phyloP scores from a whole-genome alignment of 2,888 invertebrate species.

The Dicyrtomina minuta region DNA sequence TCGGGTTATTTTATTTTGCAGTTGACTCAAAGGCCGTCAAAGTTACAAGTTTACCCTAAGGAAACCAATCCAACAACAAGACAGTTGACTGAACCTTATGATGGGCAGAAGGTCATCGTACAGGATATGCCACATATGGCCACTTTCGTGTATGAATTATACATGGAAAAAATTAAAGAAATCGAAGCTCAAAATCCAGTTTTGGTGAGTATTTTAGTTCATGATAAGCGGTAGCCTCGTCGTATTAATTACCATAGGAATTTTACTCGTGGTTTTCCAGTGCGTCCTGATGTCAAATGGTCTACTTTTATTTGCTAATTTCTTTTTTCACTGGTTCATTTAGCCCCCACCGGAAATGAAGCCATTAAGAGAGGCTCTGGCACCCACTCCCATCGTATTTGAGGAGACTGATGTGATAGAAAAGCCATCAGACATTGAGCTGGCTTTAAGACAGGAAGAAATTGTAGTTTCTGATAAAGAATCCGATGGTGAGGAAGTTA shows the following conservation, averaged over 20 bases:
- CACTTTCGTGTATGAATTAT: constrained; percentile 89
- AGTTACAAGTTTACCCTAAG: constrained; percentile 74
- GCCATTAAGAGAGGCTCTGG: constrained; percentile 4
- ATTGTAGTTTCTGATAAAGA: too few relatives aligned
- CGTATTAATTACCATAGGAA: background rate
- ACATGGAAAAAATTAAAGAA: too few relatives aligned
- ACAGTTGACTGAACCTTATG: too few relatives aligned
- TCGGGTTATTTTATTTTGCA: too few relatives aligned
- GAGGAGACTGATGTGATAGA: constrained; percentile 36
- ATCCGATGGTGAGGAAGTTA: constrained; percentile 9
- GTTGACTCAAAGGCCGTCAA: too few relatives aligned
- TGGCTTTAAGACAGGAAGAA: too few relatives aligned
- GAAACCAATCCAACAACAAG: constrained; percentile 82
- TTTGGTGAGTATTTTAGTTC: too few relatives aligned
- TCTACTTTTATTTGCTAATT: background rate
- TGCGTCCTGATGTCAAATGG: background rate
- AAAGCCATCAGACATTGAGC: background rate
- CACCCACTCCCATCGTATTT: constrained; percentile 39
- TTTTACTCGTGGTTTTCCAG: background rate
- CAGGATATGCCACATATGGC: too few relatives aligned
- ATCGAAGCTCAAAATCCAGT: too few relatives aligned
- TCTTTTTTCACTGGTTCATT: background rate
- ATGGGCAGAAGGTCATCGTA: too few relatives aligned
- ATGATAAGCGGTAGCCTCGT: background rate
- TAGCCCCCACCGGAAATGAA: constrained; percentile 3